phyloP scores from a whole-genome alignment of 2,888 invertebrate species.

The Euclidia mi region DNA sequence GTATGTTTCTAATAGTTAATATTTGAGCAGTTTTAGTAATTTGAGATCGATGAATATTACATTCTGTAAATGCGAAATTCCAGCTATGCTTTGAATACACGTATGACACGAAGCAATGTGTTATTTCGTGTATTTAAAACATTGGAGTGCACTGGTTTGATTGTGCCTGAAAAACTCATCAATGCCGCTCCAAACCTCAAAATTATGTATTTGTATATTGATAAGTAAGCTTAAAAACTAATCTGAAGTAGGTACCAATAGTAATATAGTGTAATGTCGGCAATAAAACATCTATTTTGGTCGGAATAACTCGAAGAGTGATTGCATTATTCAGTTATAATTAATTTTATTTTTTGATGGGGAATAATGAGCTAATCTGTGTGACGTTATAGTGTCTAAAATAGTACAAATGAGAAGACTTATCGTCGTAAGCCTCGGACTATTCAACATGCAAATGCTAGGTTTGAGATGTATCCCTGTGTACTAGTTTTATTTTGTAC shows the following conservation, averaged over 20 bases:
- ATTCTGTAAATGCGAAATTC: constrained; percentile 75
- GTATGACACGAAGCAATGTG: constrained; percentile 59
- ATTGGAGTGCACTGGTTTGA: constrained; percentile 88
- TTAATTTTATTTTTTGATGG: constrained; percentile 84
- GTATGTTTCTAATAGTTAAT: constrained; percentile 60
- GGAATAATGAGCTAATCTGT: constrained; percentile 87
- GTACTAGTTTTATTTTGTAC: constrained; percentile 91
- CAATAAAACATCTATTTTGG: constrained; percentile 72
- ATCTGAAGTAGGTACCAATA: constrained; percentile 78
- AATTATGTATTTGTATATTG: constrained; percentile 84
- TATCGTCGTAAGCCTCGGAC: constrained; percentile 90
- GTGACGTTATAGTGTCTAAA: constrained; percentile 90
- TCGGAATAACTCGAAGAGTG: constrained; percentile 83
- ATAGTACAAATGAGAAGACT: constrained; percentile 91
- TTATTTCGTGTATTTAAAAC: constrained; percentile 81
- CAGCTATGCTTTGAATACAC: constrained; percentile 82
- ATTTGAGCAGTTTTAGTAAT: constrained; percentile 73
- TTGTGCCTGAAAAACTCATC: constrained; percentile 88
- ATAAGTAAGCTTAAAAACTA: constrained; percentile 78
- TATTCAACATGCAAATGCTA: constrained; percentile 90
- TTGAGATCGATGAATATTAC: constrained; percentile 75
- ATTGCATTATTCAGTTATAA: constrained; percentile 89
- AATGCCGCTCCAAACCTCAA: constrained; percentile 90
- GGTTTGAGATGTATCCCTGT: constrained; percentile 91
- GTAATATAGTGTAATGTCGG: constrained; percentile 77